Evolutionary conservation across 2,113 vertebrate genomes (phyloP).

Genomic region (Passer domesticus): DNA sequence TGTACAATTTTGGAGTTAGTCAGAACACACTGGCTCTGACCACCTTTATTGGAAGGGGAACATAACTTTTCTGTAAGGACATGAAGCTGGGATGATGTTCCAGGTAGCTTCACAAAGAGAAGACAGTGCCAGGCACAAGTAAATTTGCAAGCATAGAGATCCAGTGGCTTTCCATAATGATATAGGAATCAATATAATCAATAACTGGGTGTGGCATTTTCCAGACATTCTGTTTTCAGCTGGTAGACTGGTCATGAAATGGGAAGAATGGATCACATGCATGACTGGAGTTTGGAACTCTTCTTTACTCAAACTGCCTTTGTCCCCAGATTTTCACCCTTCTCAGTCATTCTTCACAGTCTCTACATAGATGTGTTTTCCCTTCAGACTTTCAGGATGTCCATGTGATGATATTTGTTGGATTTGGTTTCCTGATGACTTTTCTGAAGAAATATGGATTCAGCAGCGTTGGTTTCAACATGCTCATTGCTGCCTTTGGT

Average conservation of each 20-base stretch:
- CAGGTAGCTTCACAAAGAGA: background rate
- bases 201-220: background rate
- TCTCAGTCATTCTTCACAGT: background rate
- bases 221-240: background rate
- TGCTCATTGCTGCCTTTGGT: conserved; percentile 91
- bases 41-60: background rate
- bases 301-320: background rate
- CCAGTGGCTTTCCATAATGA: background rate
- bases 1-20: background rate
- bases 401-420: conserved; percentile 96
- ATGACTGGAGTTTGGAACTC: background rate
- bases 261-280: background rate
- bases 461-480: conserved; percentile 90
- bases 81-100: background rate
- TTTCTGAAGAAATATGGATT: conserved; percentile 95
- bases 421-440: conserved; percentile 97
- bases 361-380: background rate
- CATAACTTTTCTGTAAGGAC: background rate
- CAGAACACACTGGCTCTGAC: background rate
- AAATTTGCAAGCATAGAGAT: background rate
- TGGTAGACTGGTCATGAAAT: background rate
- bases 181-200: background rate
- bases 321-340: background rate
- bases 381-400: conserved; percentile 92
- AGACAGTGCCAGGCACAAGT: background rate